phyloP scores from a whole-genome alignment of 2,797 vertebrate species.

The Pseudocheirus occidentalis region DNA sequence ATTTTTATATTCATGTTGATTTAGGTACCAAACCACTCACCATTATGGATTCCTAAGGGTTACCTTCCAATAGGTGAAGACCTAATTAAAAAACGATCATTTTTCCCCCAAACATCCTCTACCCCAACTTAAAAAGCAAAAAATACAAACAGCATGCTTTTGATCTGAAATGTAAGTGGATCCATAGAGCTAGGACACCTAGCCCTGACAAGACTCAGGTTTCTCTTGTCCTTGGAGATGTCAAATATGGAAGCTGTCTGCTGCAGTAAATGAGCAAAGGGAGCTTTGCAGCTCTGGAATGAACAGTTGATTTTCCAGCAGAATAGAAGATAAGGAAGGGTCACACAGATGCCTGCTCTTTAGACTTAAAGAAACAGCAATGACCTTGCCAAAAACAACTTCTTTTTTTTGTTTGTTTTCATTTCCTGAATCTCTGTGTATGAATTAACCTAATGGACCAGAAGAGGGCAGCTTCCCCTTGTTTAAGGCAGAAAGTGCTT shows the following conservation, averaged over 20 bases:
- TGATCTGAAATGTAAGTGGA: background rate
- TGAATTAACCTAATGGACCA: conserved; percentile 51
- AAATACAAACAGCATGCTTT: background rate
- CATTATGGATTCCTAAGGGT: background rate
- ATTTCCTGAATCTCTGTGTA: rapidly evolving
- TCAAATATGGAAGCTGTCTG: background rate
- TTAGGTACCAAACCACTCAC: background rate
- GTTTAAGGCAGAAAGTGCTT: conserved; percentile 45
- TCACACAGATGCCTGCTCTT: background rate
- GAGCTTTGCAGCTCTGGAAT: background rate
- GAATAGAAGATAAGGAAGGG: background rate
- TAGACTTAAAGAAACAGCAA: background rate
- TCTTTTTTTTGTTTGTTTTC: too few species aligned
- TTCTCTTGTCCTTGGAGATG: background rate
- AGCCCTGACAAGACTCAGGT: background rate
- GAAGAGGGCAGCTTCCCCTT: conserved; percentile 83
- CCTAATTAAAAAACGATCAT: background rate
- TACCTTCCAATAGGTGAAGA: background rate
- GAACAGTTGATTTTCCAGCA: background rate
- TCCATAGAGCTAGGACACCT: background rate
- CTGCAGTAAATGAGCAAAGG: background rate
- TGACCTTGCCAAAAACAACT: background rate
- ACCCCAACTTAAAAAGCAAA: background rate
- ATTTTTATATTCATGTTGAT: background rate
- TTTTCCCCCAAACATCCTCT: background rate